Base-by-base conservation (phyloP, 2,888 invertebrate genomes). In the Mesochorus sp. region DNA sequence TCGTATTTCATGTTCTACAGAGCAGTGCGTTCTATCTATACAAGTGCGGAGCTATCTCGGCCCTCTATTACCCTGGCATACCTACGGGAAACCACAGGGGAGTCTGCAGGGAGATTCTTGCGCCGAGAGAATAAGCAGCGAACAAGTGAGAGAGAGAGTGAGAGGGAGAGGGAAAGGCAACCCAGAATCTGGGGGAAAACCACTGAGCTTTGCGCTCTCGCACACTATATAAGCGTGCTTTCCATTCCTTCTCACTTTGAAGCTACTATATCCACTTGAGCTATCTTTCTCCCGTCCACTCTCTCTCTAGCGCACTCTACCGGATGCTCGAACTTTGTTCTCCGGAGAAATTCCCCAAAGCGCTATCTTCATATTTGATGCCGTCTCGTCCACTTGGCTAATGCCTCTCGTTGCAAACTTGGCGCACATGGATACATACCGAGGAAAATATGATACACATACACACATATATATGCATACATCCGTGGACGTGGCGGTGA, bases 361-460 rank as follows among this genome's bases (percentile, higher is more conserved):
- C 85, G 81, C 85, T 84, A 86, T 87, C 87, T 87, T 87, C 87
- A 87, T 87, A 87, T 87, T 87, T 87, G 86, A 87, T 87, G 86
- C 84, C 85, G 81, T 85, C 87, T 86, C 87, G 86, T 87, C 87
- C 86, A 86, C 85, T 87, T 82, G 81, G 81, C 85, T 87, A 85
- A 87, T 87, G 86, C 82, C 82, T 84, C 87, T 86, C 85, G 86
- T 86, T 86, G 84, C 80, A 85, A 87, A 87, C 85, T 87, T 86
- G 82, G 83, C 83, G 83, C 83, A 81, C 81, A 81, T n/a, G n/a
- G n/a, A n/a, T 59, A 28, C 31, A 19, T 55, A 34, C 34, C 19
- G 10, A 3, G 44, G 26, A 6, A 17, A 0, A 3, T 42, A 44
- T 24, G 37, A 1, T 21, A 19, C 19, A 37, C 17, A 2, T 44